Evolutionary conservation across 2,888 invertebrate species (phyloP).

Genomic region (Salpingus planirostris): DNA sequence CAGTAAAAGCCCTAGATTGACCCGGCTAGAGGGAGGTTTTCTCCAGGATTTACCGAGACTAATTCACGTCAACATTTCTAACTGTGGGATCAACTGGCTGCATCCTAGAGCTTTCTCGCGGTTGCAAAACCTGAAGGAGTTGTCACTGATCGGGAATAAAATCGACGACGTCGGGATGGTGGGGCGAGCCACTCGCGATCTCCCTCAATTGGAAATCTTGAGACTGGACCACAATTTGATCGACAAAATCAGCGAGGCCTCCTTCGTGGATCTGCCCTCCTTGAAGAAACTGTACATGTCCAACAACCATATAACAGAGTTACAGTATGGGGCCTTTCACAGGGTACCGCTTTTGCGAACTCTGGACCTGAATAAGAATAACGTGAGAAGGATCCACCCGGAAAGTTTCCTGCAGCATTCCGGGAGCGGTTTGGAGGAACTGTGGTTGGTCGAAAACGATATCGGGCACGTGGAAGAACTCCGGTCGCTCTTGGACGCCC

Average conservation of each 20-base stretch:
- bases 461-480: constrained; percentile 67
- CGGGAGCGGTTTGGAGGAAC: constrained; percentile 66
- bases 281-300: constrained; percentile 59
- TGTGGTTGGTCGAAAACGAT: constrained; percentile 68
- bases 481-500: constrained; percentile 62
- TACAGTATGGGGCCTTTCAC: constrained; percentile 74
- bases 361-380: constrained; percentile 69
- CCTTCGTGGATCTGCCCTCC: constrained; percentile 69
- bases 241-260: constrained; percentile 62
- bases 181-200: constrained; percentile 66
- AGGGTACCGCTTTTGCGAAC: constrained; percentile 63
- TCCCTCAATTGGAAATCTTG: constrained; percentile 61
- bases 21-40: constrained; percentile 62
- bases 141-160: constrained; percentile 63
- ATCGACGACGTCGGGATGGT: constrained; percentile 74
- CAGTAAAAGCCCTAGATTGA: constrained; percentile 58
- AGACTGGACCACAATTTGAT: constrained; percentile 65
- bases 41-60: constrained; percentile 55
- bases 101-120: constrained; percentile 68
- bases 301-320: constrained; percentile 63
- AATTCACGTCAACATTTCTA: constrained; percentile 62
- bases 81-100: constrained; percentile 67
- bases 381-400: constrained; percentile 67
- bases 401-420: constrained; percentile 72
- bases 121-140: constrained; percentile 59